phyloP scores from a whole-genome alignment of 1,140 invertebrate species.

The Tribolium castaneum region DNA sequence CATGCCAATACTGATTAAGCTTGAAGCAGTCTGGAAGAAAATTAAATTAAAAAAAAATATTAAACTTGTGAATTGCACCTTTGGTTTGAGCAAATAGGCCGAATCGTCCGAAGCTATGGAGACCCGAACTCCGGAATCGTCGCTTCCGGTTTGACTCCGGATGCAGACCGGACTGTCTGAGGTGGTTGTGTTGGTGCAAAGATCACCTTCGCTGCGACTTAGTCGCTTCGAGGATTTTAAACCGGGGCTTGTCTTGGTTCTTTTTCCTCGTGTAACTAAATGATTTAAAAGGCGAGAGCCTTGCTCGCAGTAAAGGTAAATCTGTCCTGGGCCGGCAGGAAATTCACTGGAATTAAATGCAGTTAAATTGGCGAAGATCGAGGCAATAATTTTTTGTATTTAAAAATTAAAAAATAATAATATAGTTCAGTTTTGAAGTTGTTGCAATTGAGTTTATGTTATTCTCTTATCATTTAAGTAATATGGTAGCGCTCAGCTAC shows the following conservation, averaged over 20 bases:
- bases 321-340: slow-evolving; percentile 65
- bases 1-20: slow-evolving; percentile 61
- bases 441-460: too few relatives aligned
- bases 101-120: slow-evolving; percentile 59
- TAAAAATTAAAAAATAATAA: too few relatives aligned
- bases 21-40: slow-evolving; percentile 43
- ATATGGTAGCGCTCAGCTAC: too few relatives aligned
- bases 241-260: slow-evolving; percentile 54
- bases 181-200: slow-evolving; percentile 53
- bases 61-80: slow-evolving; percentile 49
- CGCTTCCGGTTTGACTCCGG: slow-evolving; percentile 57
- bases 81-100: slow-evolving; percentile 55
- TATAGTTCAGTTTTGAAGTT: too few relatives aligned
- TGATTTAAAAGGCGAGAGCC: slow-evolving; percentile 64
- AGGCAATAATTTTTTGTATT: too few relatives aligned
- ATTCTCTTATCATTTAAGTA: too few relatives aligned
- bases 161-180: slow-evolving; percentile 55
- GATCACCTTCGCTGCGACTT: slow-evolving; percentile 68
- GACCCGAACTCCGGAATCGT: slow-evolving; percentile 59
- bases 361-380: too few relatives aligned
- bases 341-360: slow-evolving; percentile 62
- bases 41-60: neutral
- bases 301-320: slow-evolving; percentile 66
- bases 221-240: slow-evolving; percentile 59
- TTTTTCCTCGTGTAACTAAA: slow-evolving; percentile 65